Percentiles rank a stretch among this genome's conserved stretches.
These are phyloP conservation scores for Schlechtendalia chinensis DNA, from an alignment of 1,140 invertebrate genomes.

Conservation along the genomic window DNA sequence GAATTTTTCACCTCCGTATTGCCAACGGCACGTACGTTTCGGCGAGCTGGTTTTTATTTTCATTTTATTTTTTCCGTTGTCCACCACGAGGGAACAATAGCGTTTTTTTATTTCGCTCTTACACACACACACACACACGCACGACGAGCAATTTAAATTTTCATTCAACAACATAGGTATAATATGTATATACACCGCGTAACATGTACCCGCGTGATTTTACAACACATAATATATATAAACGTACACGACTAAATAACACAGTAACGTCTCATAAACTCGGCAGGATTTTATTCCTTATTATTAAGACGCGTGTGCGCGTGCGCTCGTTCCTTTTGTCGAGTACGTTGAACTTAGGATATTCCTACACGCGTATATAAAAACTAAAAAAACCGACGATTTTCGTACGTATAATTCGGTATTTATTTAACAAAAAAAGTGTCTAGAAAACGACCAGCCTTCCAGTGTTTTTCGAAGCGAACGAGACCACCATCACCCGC, in stretches of 20 bases:
- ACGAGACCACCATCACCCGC: too few relatives aligned
- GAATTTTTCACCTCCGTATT: slow-evolving; percentile 31
- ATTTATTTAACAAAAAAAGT: too few relatives aligned
- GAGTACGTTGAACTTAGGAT: too few relatives aligned
- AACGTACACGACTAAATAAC: too few relatives aligned
- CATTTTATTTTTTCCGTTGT: slow-evolving; percentile 15
- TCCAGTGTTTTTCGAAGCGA: too few relatives aligned
- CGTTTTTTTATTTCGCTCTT: slow-evolving; percentile 6
- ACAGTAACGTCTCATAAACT: too few relatives aligned
- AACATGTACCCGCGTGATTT: too few relatives aligned
- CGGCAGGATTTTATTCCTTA: not conserved
- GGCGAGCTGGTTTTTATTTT: slow-evolving; percentile 33
- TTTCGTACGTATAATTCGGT: too few relatives aligned
- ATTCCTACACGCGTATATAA: too few relatives aligned
- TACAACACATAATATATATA: not conserved
- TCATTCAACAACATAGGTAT: not conserved
- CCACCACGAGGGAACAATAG: slow-evolving; percentile 7
- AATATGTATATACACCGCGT: too few relatives aligned
- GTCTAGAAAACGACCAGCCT: too few relatives aligned
- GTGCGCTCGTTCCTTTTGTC: not conserved
- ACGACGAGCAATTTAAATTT: slow-evolving; percentile 23
- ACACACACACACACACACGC: not conserved
- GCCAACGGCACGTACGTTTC: not conserved
- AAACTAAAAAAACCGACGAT: too few relatives aligned
- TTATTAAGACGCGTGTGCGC: not conserved